Percentiles rank a stretch among this genome's conserved stretches.
Evolutionary conservation across 1,140 invertebrate species (phyloP).

Genomic region (Hyles vespertilio): DNA sequence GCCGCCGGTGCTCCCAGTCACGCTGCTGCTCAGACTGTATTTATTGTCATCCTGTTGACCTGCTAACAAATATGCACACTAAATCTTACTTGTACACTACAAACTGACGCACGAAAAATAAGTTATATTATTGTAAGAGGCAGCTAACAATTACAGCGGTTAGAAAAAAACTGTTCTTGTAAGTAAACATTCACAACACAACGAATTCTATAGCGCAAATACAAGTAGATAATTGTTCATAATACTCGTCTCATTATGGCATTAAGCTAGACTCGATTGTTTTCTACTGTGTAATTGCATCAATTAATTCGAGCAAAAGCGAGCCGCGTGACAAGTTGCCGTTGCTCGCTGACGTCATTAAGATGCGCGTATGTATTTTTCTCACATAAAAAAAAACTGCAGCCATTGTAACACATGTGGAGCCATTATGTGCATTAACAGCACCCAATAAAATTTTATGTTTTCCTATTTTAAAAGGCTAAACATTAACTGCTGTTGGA

Average conservation of each 20-base stretch:
- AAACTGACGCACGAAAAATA: too few relatives aligned
- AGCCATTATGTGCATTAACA: conserved; percentile 29
- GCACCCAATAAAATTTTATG: conserved; percentile 34
- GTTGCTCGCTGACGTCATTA: conserved; percentile 48
- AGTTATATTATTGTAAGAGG: too few relatives aligned
- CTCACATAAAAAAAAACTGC: conserved; percentile 35
- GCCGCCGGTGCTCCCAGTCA: conserved; percentile 50
- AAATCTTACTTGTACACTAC: neutral
- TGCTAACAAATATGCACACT: conserved; percentile 25
- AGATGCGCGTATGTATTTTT: conserved; percentile 49
- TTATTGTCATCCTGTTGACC: conserved; percentile 72
- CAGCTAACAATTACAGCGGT: neutral
- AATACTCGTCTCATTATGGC: conserved; percentile 22
- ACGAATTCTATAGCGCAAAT: conserved; percentile 40
- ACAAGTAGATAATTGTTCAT: conserved; percentile 39
- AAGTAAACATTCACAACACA: neutral
- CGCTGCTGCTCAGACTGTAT: conserved; percentile 55
- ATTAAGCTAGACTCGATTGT: conserved; percentile 60
- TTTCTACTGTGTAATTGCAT: conserved; percentile 63
- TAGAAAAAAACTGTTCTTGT: neutral
- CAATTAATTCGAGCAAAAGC: conserved; percentile 65
- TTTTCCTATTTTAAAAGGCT: conserved; percentile 28
- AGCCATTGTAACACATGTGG: conserved; percentile 28
- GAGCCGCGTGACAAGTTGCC: conserved; percentile 47
- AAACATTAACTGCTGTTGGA: conserved; percentile 22